Base-by-base conservation (phyloP, 2,797 vertebrate species). In the Melanotaenia trifasciata region DNA sequence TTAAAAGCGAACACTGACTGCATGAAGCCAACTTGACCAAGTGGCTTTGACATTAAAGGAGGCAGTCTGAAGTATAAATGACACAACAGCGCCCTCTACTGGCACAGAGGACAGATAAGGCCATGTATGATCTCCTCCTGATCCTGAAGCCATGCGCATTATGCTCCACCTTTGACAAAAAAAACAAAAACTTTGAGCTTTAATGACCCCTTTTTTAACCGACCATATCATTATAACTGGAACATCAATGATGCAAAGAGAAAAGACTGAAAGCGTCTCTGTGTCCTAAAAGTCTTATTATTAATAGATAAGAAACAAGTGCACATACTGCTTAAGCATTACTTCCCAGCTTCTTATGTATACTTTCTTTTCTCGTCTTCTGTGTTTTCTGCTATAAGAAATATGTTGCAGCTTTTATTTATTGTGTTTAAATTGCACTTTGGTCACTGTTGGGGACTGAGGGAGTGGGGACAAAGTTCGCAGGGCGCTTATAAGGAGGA, bases 401-500 rank as follows among this genome's bases (percentile, higher is more conserved):
- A 16, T 40, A 69, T 43, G 45, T 61, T 45, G 18, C 61, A 61
- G 35, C 45, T n/a, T 90, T 77, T 67, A 88, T 87, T 89, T 80
- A 84, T 80, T 89, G 83, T 91, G 91, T 84, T 88, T 76, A 84
- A 88, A 81, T 13, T 92, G 93, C 79, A 93, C 94, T 94, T 94
- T 95, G 90, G 81, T 83, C 92, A 59, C 74, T 79, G 87, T 80
- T 80, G 67, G 83, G 91, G 84, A 87, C 84, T 74, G 91, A 92
- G 88, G 74, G 86, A 93, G 92, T 58, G 74, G 78, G 93, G 90
- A 91, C 94, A 95, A 95, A 95, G 95, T 95, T 95, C 94, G 92
- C 88, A 81, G 79, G 88, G 84, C 85, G 75, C 83, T 71, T 73
- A 85, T 87, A 87, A 90, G 90, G 87, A 91, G 89, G 92, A 83